Percentiles rank a stretch among this genome's conserved stretches.
phyloP scores from a whole-genome alignment of 2,888 invertebrate genomes.

The Machimus rusticus region DNA sequence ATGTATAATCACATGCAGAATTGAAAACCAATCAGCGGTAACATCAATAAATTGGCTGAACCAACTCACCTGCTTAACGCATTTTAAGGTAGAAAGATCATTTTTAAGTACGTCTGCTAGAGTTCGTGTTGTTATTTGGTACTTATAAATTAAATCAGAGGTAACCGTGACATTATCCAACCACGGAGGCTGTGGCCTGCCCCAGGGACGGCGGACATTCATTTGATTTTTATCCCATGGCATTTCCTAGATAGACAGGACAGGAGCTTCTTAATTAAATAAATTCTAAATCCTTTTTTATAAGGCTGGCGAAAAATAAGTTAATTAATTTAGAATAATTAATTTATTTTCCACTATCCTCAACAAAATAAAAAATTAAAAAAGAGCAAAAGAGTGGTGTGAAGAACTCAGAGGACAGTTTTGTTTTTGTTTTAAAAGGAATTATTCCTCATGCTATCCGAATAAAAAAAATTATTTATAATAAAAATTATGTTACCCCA shows the following conservation, averaged over 20 bases:
- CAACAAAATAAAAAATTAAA: too few relatives aligned
- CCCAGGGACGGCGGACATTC: slow-evolving; percentile 27
- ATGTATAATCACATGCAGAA: background rate
- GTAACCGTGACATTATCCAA: slow-evolving; percentile 67
- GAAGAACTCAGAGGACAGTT: too few relatives aligned
- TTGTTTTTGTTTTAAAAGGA: too few relatives aligned
- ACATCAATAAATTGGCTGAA: background rate
- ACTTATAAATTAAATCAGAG: slow-evolving; percentile 68
- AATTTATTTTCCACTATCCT: too few relatives aligned
- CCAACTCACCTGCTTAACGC: slow-evolving; percentile 63
- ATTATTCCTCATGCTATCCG: background rate
- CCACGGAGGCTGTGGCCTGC: slow-evolving; percentile 67
- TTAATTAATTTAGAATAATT: too few relatives aligned
- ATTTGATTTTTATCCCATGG: background rate
- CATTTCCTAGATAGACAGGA: background rate
- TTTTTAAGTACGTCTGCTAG: slow-evolving; percentile 67
- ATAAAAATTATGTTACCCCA: background rate
- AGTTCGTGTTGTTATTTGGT: slow-evolving; percentile 67
- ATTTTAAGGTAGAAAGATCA: slow-evolving; percentile 67
- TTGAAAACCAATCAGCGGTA: too few relatives aligned
- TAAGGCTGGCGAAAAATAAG: too few relatives aligned
- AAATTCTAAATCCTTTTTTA: background rate
- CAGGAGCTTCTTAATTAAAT: background rate
- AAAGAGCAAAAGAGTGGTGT: too few relatives aligned
- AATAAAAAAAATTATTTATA: background rate